Evolutionary conservation across 2,797 vertebrate genomes (phyloP).

Genomic region (Sarcophilus harrisii): DNA sequence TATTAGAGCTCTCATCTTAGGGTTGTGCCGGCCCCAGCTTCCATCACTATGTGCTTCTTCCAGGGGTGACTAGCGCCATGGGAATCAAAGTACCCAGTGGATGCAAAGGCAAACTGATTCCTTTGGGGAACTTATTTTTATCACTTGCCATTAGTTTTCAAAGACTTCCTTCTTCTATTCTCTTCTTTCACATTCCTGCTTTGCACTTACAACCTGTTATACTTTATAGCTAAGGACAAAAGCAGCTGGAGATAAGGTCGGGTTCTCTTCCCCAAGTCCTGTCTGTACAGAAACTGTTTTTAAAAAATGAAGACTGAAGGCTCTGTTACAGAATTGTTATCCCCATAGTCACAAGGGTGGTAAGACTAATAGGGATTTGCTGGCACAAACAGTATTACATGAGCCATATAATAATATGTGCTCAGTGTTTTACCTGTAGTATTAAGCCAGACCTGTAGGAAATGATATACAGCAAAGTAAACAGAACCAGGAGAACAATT

Average conservation of each 20-base stretch:
- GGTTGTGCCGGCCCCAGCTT: slow-evolving; percentile 70
- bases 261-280: slow-evolving; percentile 72
- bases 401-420: slow-evolving; percentile 49
- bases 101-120: slow-evolving; percentile 79
- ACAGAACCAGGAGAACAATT: background rate
- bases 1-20: slow-evolving; percentile 66
- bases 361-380: slow-evolving; percentile 71
- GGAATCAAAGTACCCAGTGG: slow-evolving; percentile 81
- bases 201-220: slow-evolving; percentile 73
- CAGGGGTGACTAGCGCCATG: slow-evolving; percentile 47
- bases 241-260: slow-evolving; percentile 79
- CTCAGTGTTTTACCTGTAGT: slow-evolving; percentile 71
- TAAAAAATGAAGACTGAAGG: slow-evolving; percentile 76
- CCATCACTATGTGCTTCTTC: slow-evolving; percentile 64
- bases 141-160: slow-evolving; percentile 84
- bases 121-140: slow-evolving; percentile 82
- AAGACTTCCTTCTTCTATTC: slow-evolving; percentile 77
- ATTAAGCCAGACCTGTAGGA: slow-evolving; percentile 43
- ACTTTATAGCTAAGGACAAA: slow-evolving; percentile 82
- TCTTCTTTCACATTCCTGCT: slow-evolving; percentile 79
- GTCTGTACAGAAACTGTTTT: slow-evolving; percentile 74
- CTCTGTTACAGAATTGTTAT: slow-evolving; percentile 78
- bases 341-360: slow-evolving; percentile 73
- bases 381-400: background rate
- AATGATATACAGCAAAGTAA: background rate